Evolutionary conservation across 2,797 vertebrate genomes (phyloP), one percentile per base, ranked within the genome.

Genomic region (Coregonus ussuriensis): DNA sequence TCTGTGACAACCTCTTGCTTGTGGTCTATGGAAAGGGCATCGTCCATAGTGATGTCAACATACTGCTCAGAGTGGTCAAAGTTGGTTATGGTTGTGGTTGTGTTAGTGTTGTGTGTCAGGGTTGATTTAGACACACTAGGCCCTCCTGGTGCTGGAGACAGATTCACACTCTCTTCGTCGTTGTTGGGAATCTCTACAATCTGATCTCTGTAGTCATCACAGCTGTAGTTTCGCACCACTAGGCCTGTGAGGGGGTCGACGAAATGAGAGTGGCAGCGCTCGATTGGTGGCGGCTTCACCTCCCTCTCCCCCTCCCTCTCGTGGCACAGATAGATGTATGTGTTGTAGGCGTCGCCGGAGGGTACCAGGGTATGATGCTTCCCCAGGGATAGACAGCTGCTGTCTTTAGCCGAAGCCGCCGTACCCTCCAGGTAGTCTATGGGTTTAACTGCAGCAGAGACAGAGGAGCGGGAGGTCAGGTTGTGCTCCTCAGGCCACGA

Each of bases 191-290:
- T 59, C 71, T 91, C 88, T 0, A 47, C 76, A 41, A 80, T 83
- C 86, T 93, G 94, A 35, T 94, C 94, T 76, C 81, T 83, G 74
- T 89, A 92, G 77, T 72, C 91, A n/a, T 83, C 85, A 78, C 91
- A 91, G 77, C 78, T 79, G 76, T 89, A 92, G 81, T 93, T 94
- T 82, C 89, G 88, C 75, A 95, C 92, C 0, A 92, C 78, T 81
- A 92, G 53, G 41, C 94, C 95, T 11, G 93, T 92, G 1, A 96
- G 93, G 1, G 95, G 95, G 76, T 96, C 95, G 0, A 95, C 83
- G 77, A 94, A 95, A 74, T 93, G 92, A 0, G 92, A 85, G 82
- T 93, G 93, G 88, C 93, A 94, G 79, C 92, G 94, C 29, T 94
- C 92, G 16, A 71, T 82, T 0, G 88, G 71, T 0, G 82, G 72